phyloP scores from a whole-genome alignment of 2,888 invertebrate genomes.

The Ashinkailepas kermadecensis region DNA sequence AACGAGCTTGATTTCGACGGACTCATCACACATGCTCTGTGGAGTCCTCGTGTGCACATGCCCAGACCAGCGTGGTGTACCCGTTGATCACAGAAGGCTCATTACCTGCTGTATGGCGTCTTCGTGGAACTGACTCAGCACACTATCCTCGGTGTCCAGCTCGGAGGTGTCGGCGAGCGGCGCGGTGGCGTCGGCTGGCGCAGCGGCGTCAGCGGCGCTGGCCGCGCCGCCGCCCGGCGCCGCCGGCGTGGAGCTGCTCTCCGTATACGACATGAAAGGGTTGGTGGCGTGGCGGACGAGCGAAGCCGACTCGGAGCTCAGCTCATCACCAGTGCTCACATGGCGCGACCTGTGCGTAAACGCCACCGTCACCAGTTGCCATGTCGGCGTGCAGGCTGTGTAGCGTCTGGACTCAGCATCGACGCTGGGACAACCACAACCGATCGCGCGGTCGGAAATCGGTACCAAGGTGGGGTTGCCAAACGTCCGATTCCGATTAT shows the following conservation, averaged over 20 bases:
- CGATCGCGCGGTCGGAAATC: too few species aligned
- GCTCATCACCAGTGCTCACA: neutral
- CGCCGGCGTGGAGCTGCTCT: conserved; percentile 31
- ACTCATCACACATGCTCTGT: too few species aligned
- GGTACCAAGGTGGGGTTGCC: too few species aligned
- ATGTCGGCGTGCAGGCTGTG: too few species aligned
- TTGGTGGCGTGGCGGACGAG: conserved; percentile 35
- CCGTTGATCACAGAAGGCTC: neutral
- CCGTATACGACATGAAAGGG: conserved; percentile 35
- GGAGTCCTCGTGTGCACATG: too few species aligned
- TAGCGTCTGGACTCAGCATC: too few species aligned
- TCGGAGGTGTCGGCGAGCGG: conserved; percentile 50
- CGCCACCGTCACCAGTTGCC: too few species aligned
- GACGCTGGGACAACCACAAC: too few species aligned
- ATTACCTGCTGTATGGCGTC: conserved; percentile 61
- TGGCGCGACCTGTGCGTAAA: conserved; percentile 6
- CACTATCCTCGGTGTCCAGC: conserved; percentile 49
- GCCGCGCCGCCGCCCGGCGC: conserved; percentile 36
- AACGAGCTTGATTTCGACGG: too few species aligned
- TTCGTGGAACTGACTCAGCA: conserved; percentile 66
- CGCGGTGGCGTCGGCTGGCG: conserved; percentile 19
- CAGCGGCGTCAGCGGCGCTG: conserved; percentile 36
- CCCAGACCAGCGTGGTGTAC: too few species aligned
- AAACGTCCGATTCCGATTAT: too few species aligned
- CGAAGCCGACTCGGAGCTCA: conserved; percentile 35